A percentile compares a stretch with the other conserved stretches of the same genome.
Evolutionary conservation across 2,113 vertebrate genomes (phyloP).

Genomic region (Xyrauchen texanus): DNA sequence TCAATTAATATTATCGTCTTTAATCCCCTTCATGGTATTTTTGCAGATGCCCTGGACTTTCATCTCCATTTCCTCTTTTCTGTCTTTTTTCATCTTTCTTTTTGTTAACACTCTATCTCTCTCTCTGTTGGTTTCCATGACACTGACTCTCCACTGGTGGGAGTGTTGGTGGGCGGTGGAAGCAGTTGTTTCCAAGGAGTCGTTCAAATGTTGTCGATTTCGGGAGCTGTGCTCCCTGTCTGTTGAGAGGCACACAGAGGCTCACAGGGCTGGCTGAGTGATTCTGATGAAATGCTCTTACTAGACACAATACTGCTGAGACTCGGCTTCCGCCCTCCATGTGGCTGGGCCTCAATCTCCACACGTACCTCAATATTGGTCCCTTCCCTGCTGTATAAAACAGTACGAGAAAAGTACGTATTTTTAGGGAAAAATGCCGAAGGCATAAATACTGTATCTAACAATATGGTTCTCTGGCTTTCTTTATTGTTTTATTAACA

Average conservation of each 20-base stretch:
- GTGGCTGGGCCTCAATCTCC: constrained; percentile 77
- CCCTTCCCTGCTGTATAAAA: constrained; percentile 66
- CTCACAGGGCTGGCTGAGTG: constrained; percentile 74
- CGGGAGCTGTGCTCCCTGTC: constrained; percentile 54
- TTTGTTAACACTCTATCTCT: no score
- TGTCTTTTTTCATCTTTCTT: constrained; percentile 3
- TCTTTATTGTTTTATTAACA: not conserved
- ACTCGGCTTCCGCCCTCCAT: constrained; percentile 72
- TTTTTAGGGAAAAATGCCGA: no score
- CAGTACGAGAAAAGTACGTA: no score
- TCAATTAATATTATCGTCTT: constrained; percentile 47
- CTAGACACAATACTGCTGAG: constrained; percentile 78
- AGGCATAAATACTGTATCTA: no score
- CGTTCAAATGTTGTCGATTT: constrained; percentile 67
- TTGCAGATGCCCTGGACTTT: constrained; percentile 45
- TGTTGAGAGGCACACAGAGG: constrained; percentile 65
- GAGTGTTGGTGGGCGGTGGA: constrained; percentile 58
- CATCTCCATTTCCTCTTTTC: constrained; percentile 31
- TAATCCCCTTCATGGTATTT: constrained; percentile 38
- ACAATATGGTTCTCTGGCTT: not conserved
- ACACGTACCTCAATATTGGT: constrained; percentile 82
- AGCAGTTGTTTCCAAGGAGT: constrained; percentile 57
- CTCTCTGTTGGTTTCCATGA: constrained; percentile 34
- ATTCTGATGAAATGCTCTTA: constrained; percentile 79
- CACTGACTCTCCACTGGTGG: constrained; percentile 61